Conservation (phyloP, 1,140 invertebrate genomes). For the Phthorimaea operculella region DNA sequence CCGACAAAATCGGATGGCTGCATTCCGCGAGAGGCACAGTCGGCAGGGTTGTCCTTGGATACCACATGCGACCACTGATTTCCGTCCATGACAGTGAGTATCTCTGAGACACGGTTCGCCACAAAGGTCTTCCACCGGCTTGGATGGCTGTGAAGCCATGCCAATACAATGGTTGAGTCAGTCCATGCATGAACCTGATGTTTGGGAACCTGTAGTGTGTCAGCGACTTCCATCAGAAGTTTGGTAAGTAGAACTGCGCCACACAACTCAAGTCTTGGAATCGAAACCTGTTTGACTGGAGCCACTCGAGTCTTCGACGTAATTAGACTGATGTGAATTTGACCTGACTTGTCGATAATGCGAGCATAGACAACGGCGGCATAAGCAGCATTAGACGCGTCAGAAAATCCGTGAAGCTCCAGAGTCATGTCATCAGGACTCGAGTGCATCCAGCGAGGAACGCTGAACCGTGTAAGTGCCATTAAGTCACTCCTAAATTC, state of each 20-base stretch:
- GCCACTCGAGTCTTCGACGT: slow-evolving; percentile 29
- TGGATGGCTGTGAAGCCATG: slow-evolving; percentile 33
- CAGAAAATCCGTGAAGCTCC: slow-evolving; percentile 25
- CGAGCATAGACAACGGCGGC: slow-evolving; percentile 25
- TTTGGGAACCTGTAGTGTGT: slow-evolving; percentile 21
- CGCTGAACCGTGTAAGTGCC: neutral
- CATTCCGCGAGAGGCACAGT: slow-evolving; percentile 43
- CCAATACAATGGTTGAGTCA: slow-evolving; percentile 42
- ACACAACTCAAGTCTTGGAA: slow-evolving; percentile 33
- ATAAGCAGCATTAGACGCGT: slow-evolving; percentile 29
- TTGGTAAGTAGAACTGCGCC: slow-evolving; percentile 24
- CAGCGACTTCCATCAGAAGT: slow-evolving; percentile 9
- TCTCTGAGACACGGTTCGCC: slow-evolving; percentile 32
- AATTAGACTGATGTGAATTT: slow-evolving; percentile 10
- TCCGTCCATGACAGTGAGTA: slow-evolving; percentile 19
- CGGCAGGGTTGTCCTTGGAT: slow-evolving; percentile 32
- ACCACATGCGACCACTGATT: slow-evolving; percentile 46
- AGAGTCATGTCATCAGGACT: neutral
- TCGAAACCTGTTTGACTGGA: slow-evolving; percentile 23
- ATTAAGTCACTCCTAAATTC: neutral
- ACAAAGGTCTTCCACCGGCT: slow-evolving; percentile 15
- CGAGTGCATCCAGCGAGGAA: neutral
- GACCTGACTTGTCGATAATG: neutral
- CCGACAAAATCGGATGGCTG: slow-evolving; percentile 14
- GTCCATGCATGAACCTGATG: too few species aligned